Evolutionary conservation across 2,797 vertebrate species (phyloP).

Genomic region (Sebastes flavidus): DNA sequence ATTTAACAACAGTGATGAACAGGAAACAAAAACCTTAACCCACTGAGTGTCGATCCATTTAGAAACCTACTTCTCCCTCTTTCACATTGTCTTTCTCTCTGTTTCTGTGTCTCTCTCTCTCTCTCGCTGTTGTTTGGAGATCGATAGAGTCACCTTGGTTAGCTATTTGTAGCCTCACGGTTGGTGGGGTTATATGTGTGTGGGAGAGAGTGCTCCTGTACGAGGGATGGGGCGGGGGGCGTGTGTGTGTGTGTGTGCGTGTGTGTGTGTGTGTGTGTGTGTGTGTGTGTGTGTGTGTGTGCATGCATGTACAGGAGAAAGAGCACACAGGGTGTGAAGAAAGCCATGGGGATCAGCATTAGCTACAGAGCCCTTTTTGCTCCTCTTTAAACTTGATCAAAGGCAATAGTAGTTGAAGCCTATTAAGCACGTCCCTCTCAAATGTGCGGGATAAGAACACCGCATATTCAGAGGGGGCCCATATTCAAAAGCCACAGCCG

Average conservation of each 20-base stretch:
- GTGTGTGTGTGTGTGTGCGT: conserved; percentile 14
- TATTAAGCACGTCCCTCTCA: conserved; percentile 80
- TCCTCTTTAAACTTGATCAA: conserved; percentile 87
- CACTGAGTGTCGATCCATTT: conserved; percentile 48
- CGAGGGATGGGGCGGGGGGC: conserved; percentile 43
- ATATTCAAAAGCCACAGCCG: conserved; percentile 67
- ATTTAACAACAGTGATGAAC: conserved; percentile 43
- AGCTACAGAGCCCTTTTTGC: conserved; percentile 84
- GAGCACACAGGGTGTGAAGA: conserved; percentile 71
- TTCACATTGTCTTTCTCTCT: conserved; percentile 33
- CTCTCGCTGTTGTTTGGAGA: conserved; percentile 75
- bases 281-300: conserved; percentile 34
- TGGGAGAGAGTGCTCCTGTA: conserved; percentile 61
- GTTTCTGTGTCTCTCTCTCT: conserved; percentile 35
- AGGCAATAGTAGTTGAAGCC: conserved; percentile 83
- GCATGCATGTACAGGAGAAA: conserved; percentile 66
- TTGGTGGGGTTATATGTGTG: conserved; percentile 76
- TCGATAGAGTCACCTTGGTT: conserved; percentile 88
- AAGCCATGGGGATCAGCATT: conserved; percentile 82
- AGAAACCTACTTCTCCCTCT: conserved; percentile 60
- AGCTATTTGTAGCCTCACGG: conserved; percentile 83
- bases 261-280: conserved; percentile 19
- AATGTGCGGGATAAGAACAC: conserved; percentile 73
- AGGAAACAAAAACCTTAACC: conserved; percentile 52
- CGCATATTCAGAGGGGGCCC: conserved; percentile 64